These are phyloP conservation scores for Seriola quinqueradiata DNA, from an alignment of 2,113 vertebrate genomes.

Conservation along the genomic window DNA sequence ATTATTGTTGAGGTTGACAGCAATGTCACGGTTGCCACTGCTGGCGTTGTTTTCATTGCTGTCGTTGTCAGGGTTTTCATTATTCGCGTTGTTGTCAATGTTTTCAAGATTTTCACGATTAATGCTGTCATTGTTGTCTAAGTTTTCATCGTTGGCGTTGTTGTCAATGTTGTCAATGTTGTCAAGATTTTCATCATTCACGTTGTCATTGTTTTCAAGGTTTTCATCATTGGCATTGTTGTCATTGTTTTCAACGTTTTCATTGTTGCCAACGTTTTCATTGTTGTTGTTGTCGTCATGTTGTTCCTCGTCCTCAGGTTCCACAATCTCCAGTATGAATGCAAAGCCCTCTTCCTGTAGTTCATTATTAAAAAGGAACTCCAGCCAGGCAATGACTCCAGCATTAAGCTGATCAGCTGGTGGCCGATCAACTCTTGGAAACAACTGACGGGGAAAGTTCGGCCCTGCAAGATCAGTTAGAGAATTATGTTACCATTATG, in stretches of 20 bases:
- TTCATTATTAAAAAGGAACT: not conserved
- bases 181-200: not conserved
- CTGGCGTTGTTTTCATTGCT: not conserved
- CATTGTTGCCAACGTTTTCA: too few relatives aligned
- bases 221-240: too few relatives aligned
- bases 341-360: too few relatives aligned
- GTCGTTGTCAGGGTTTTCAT: not conserved
- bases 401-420: not conserved
- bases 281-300: too few relatives aligned
- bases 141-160: not conserved
- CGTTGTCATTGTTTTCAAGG: too few relatives aligned
- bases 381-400: not conserved
- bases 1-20: not conserved
- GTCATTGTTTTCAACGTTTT: too few relatives aligned
- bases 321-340: too few relatives aligned
- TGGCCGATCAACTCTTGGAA: not conserved
- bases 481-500: not conserved
- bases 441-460: not conserved
- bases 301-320: too few relatives aligned
- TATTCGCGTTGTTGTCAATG: not conserved
- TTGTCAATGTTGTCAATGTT: too few relatives aligned
- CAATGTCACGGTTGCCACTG: not conserved
- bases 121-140: not conserved
- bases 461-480: too few relatives aligned
- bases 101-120: not conserved